Evolutionary conservation across 2,113 vertebrate genomes (phyloP).

Genomic region (Hypomesus transpacificus): DNA sequence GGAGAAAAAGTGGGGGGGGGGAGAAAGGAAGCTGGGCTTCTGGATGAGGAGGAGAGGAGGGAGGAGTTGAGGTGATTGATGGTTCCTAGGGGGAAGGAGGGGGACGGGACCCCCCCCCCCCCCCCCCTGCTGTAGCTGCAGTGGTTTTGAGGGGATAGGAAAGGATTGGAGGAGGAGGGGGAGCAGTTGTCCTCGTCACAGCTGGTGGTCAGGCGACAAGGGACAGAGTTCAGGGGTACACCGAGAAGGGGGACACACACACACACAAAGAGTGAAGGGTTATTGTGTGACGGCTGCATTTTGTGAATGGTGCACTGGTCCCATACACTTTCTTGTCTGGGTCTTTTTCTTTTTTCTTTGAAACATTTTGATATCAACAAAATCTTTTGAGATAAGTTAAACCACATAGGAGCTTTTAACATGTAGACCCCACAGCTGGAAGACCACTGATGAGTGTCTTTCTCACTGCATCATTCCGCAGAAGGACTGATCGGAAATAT

Average conservation of each 20-base stretch:
- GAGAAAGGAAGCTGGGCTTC: conserved; percentile 8
- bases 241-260: neutral
- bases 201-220: conserved; percentile 43
- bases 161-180: conserved; percentile 1
- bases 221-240: conserved; percentile 28
- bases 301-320: neutral
- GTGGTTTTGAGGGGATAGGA: neutral
- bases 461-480: neutral
- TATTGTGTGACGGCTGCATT: conserved; percentile 26
- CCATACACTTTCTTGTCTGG: conserved; percentile 8
- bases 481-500: too few relatives aligned
- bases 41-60: conserved; percentile 11
- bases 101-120: conserved; percentile 11
- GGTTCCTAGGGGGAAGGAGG: conserved; percentile 38
- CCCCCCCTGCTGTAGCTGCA: conserved; percentile 20
- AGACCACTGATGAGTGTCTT: conserved; percentile 10
- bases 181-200: conserved; percentile 45
- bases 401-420: conserved; percentile 21
- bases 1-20: conserved; percentile 30
- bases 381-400: conserved; percentile 5
- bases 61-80: conserved; percentile 54
- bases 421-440: conserved; percentile 32
- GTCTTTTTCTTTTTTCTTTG: conserved; percentile 14
- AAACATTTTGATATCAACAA: conserved; percentile 37
- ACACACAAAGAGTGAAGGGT: conserved; percentile 11